These are phyloP conservation scores for Neoarius graeffei DNA, from an alignment of 2,113 vertebrate genomes.

Conservation along the genomic window DNA sequence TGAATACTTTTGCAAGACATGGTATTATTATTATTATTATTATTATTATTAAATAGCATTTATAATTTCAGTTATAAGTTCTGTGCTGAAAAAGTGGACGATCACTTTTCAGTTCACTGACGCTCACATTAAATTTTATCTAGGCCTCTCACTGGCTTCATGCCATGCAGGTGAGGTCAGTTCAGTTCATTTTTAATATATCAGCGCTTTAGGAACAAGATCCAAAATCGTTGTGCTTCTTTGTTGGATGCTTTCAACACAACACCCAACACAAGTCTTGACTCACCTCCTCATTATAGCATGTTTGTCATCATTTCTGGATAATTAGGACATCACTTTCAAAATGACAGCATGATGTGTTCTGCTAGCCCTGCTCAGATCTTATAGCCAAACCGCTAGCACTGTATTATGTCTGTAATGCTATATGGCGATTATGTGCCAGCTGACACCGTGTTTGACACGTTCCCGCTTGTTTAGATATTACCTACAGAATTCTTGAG, in stretches of 20 bases:
- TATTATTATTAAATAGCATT: neutral
- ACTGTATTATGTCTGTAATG: conserved; percentile 64
- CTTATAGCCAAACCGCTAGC: conserved; percentile 68
- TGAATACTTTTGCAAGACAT: too few species aligned
- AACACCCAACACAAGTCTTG: neutral
- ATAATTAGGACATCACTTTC: conserved; percentile 55
- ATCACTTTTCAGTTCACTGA: neutral
- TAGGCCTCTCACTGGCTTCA: neutral
- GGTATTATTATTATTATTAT: too few species aligned
- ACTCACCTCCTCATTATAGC: conserved; percentile 48
- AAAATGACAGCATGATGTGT: conserved; percentile 59
- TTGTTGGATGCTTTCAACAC: neutral
- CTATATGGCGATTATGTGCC: conserved; percentile 71
- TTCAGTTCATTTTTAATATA: neutral
- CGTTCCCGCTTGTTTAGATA: conserved; percentile 43
- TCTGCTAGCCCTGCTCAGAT: conserved; percentile 55
- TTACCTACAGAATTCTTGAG: conserved; percentile 40
- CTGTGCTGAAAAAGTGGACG: neutral
- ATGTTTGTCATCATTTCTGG: conserved; percentile 60
- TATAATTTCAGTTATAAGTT: too few species aligned
- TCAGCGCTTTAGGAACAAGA: neutral
- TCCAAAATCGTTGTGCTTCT: neutral
- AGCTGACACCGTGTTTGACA: conserved; percentile 63
- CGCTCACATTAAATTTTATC: neutral
- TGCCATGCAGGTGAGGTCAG: neutral